phyloP scores from a whole-genome alignment of 2,113 vertebrate species.

The Ophthalmolycus amberensis region DNA sequence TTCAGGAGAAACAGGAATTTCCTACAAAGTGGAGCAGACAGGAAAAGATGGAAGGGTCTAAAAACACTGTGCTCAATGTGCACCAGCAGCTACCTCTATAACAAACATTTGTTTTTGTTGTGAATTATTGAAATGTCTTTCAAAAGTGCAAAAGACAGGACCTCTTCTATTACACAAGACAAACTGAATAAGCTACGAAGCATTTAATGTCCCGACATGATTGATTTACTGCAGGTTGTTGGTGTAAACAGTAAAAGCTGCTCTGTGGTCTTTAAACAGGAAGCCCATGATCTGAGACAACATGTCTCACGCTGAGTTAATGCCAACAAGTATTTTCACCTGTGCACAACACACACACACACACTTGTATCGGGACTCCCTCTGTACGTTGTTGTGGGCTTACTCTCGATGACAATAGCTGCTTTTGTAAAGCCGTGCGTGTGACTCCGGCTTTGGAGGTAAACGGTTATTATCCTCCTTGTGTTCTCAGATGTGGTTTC shows the following conservation, averaged over 20 bases:
- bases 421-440: constrained; percentile 28
- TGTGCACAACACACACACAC: constrained; percentile 40
- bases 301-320: constrained; percentile 36
- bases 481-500: constrained; percentile 57
- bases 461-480: constrained; percentile 56
- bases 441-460: constrained; percentile 38
- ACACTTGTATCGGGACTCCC: constrained; percentile 10
- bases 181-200: constrained; percentile 8
- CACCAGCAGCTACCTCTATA: no score
- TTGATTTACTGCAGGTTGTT: constrained; percentile 29
- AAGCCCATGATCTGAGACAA: constrained; percentile 53
- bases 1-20: constrained; percentile 33
- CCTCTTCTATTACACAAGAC: not conserved
- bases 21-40: not conserved
- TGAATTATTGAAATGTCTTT: constrained; percentile 34
- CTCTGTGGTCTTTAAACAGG: constrained; percentile 23
- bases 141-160: constrained; percentile 9
- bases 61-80: not conserved
- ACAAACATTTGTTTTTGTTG: constrained; percentile 6
- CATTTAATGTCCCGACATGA: not conserved
- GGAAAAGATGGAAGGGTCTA: not conserved
- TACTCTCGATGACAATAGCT: constrained; percentile 24
- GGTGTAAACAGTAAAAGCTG: constrained; percentile 19
- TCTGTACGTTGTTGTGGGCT: constrained; percentile 44
- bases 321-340: constrained; percentile 1